Evolutionary conservation across 1,140 invertebrate genomes (phyloP).

Genomic region (Trichonephila clavata): DNA sequence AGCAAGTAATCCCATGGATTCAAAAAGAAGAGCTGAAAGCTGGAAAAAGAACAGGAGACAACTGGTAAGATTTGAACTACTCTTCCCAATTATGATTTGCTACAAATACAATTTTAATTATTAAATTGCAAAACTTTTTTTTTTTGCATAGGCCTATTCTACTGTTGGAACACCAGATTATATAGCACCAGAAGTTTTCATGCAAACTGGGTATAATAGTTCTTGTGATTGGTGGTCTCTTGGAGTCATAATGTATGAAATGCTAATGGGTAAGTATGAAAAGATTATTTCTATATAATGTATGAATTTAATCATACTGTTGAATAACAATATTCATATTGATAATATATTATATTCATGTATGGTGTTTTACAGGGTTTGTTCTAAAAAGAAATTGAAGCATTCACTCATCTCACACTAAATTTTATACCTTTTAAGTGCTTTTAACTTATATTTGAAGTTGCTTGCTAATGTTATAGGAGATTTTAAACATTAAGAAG

Average conservation of each 20-base stretch:
- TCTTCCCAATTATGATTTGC: background rate
- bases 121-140: background rate
- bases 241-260: constrained; percentile 99
- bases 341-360: too few relatives aligned
- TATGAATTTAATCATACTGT: too few relatives aligned
- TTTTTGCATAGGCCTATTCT: constrained; percentile 84
- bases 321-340: too few relatives aligned
- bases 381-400: too few relatives aligned
- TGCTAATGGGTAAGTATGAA: constrained; percentile 92
- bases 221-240: constrained; percentile 99
- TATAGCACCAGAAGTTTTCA: constrained; percentile 98
- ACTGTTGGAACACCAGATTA: constrained; percentile 99
- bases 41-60: constrained; percentile 98
- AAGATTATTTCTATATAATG: too few relatives aligned
- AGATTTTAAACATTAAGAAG: too few relatives aligned
- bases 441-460: too few relatives aligned
- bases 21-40: constrained; percentile 97
- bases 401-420: too few relatives aligned
- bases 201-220: constrained; percentile 96
- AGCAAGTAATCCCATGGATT: constrained; percentile 92
- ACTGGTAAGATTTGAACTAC: constrained; percentile 83
- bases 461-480: too few relatives aligned
- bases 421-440: too few relatives aligned
- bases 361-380: too few relatives aligned
- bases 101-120: background rate